Base-by-base conservation (phyloP, 2,797 vertebrate species). In the Epinephelus coioides region DNA sequence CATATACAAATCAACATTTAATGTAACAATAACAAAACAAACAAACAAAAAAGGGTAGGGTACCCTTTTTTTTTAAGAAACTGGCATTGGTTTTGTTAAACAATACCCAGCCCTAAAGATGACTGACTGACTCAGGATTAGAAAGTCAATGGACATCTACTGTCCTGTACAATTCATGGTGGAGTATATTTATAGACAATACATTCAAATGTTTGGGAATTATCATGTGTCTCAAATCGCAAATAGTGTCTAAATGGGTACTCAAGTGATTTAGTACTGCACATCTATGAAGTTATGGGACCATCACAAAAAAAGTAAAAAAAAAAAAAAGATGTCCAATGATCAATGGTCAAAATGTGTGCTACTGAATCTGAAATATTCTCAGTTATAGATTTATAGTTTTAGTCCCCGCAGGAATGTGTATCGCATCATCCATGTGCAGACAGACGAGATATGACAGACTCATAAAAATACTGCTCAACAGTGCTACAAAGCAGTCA, bases 381-480 rank as follows among this genome's bases (percentile, higher is more conserved):
- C 14, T 21, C 19, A 23, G 6, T 73, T 25, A 23, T 8, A 55
- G 8, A 27, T 61, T 40, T 67, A 47, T 23, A 19, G 30, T 49
- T 69, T 21, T 12, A 54, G 23, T 21, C 49, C 38, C 12, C 60
- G 10, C 43, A 63, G 5, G 23, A 68, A 30, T 56, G 34, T 67
- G 43, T 25, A 27, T 46, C 8, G 1, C 21, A 56, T 30, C 53
- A 46, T 30, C 12, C 40, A 56, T 9, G 25, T 21, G 30, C 15
- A 53, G 10, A 49, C 25, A 8, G 19, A 49, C 62, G 7, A 50
- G 63, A 50, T 65, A 11, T 3, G 2, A 47, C 38, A 9, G 10
- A 27, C 64, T 63, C 6, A 27, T 27, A 55, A 64, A 79, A 64
- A 47, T 6, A 53, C 6, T 27, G n/a, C 25, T 59, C 18, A 11